These are phyloP conservation scores for Papilio gigon DNA, from an alignment of 2,888 invertebrate genomes.

Conservation along the genomic window DNA sequence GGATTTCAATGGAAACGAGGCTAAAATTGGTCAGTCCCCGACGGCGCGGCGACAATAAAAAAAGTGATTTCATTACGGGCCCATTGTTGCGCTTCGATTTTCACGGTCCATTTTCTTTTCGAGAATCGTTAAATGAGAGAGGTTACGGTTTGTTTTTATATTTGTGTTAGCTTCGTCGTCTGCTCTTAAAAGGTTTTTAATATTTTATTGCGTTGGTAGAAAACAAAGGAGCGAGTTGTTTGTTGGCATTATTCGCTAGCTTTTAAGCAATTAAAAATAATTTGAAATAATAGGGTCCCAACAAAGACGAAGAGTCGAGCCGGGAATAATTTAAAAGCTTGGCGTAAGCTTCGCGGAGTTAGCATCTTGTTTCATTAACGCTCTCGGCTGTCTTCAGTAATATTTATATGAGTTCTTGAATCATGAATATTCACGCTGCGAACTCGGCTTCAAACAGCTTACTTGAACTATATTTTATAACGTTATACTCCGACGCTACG, in stretches of 20 bases:
- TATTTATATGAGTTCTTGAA: slow-evolving; percentile 69
- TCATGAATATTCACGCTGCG: slow-evolving; percentile 74
- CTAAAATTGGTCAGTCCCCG: slow-evolving; percentile 72
- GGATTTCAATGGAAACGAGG: slow-evolving; percentile 78
- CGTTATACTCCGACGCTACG: slow-evolving; percentile 39
- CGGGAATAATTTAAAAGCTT: slow-evolving; percentile 70
- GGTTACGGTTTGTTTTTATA: slow-evolving; percentile 61
- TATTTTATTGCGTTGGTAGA: slow-evolving; percentile 61
- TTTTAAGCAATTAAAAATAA: slow-evolving; percentile 80
- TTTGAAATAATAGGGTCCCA: slow-evolving; percentile 73
- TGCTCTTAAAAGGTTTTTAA: slow-evolving; percentile 62
- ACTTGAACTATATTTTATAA: slow-evolving; percentile 50
- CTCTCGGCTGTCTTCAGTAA: slow-evolving; percentile 62
- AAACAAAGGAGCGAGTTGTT: slow-evolving; percentile 68
- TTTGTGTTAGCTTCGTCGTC: slow-evolving; percentile 58
- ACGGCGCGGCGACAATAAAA: slow-evolving; percentile 59
- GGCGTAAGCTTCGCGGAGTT: slow-evolving; percentile 62
- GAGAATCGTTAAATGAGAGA: slow-evolving; percentile 63
- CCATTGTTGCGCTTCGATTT: slow-evolving; percentile 75
- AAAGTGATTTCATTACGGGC: slow-evolving; percentile 73
- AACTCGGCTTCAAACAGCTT: slow-evolving; percentile 57
- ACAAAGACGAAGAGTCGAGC: slow-evolving; percentile 65
- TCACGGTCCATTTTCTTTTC: slow-evolving; percentile 70
- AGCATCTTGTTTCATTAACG: slow-evolving; percentile 78
- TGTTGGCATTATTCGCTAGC: slow-evolving; percentile 65